Evolutionary conservation across 2,113 vertebrate species (phyloP).

Genomic region (Limanda limanda): DNA sequence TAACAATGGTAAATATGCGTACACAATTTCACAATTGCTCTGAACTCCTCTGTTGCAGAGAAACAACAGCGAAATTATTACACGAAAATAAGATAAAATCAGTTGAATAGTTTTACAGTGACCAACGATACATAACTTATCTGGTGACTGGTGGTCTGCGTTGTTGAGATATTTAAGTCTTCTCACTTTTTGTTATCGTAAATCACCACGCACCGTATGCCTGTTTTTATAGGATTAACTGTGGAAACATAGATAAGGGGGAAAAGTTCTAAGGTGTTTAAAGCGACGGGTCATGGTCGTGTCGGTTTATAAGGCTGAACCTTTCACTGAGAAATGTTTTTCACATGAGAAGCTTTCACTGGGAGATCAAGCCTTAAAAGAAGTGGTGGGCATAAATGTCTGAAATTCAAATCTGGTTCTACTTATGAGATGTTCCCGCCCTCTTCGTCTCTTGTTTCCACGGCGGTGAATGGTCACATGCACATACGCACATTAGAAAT

Average conservation of each 20-base stretch:
- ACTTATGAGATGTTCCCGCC: slow-evolving; percentile 71
- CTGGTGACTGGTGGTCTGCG: slow-evolving; percentile 53
- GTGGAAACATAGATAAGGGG: slow-evolving; percentile 56
- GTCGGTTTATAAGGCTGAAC: slow-evolving; percentile 50
- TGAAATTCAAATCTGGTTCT: slow-evolving; percentile 77
- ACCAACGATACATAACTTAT: slow-evolving; percentile 42
- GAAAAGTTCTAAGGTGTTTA: slow-evolving; percentile 60
- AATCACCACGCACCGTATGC: slow-evolving; percentile 49
- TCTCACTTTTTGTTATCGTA: slow-evolving; percentile 50
- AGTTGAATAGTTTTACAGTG: slow-evolving; percentile 1
- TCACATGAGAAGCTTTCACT: slow-evolving; percentile 61
- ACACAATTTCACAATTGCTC: neutral
- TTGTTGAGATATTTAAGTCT: slow-evolving; percentile 60
- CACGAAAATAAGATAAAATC: slow-evolving; percentile 4
- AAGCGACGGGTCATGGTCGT: slow-evolving; percentile 45
- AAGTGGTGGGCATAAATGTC: slow-evolving; percentile 46
- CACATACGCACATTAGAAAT: slow-evolving; percentile 59
- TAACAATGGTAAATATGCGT: neutral
- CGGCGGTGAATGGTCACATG: slow-evolving; percentile 63
- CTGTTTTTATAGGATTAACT: slow-evolving; percentile 64
- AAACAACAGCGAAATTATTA: neutral
- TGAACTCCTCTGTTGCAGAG: neutral
- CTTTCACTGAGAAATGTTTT: slow-evolving; percentile 60
- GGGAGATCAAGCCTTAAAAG: slow-evolving; percentile 57
- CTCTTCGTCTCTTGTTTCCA: slow-evolving; percentile 73